Conservation (phyloP, 1,140 invertebrate genomes). For the Dendroctonus valens region DNA sequence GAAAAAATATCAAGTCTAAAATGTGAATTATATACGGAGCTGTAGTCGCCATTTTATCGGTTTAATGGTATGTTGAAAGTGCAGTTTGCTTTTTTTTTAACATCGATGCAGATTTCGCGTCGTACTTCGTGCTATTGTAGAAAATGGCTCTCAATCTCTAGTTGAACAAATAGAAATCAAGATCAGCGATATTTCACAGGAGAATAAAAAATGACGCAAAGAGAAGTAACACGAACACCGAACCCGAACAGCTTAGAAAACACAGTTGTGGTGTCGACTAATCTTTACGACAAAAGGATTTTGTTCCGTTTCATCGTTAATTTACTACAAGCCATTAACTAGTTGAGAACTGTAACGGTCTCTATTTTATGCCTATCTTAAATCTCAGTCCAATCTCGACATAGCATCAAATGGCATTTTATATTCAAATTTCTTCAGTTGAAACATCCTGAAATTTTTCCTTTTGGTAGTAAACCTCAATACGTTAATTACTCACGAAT, state of each 20-base stretch:
- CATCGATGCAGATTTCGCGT: too few relatives aligned
- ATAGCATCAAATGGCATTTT: conserved; percentile 11
- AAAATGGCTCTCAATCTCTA: too few relatives aligned
- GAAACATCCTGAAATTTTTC: neutral
- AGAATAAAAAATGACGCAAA: too few relatives aligned
- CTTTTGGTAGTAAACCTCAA: too few relatives aligned
- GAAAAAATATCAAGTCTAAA: conserved; percentile 5
- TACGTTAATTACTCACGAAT: too few relatives aligned
- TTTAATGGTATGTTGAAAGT: too few relatives aligned
- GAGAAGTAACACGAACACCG: neutral
- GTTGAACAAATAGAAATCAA: too few relatives aligned
- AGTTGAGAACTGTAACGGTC: conserved; percentile 10
- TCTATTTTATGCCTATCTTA: conserved; percentile 22
- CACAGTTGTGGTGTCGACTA: conserved; percentile 7
- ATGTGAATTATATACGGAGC: too few relatives aligned
- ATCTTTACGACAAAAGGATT: conserved; percentile 16
- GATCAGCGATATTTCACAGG: too few relatives aligned
- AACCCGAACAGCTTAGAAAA: neutral
- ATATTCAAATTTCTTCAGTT: conserved; percentile 4
- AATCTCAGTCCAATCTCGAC: conserved; percentile 11
- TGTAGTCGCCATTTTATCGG: too few relatives aligned
- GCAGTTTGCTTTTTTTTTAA: too few relatives aligned
- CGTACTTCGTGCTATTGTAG: too few relatives aligned
- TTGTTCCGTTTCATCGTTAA: conserved; percentile 16
- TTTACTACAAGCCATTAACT: conserved; percentile 5